These are phyloP conservation scores for Tetragnatha montana DNA, from an alignment of 2,888 invertebrate species.

Conservation along the genomic window DNA sequence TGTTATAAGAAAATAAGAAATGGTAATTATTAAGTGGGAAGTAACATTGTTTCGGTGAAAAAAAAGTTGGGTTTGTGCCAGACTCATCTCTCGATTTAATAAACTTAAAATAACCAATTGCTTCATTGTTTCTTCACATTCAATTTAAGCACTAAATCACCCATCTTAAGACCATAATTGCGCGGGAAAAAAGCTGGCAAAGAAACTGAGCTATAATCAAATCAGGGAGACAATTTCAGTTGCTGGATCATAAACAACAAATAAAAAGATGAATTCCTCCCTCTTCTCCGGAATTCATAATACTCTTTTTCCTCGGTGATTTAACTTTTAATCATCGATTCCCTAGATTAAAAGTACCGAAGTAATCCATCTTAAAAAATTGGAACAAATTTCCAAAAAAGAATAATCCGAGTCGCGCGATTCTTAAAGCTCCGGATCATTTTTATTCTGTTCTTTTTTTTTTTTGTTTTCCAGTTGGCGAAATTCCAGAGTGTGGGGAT, in stretches of 20 bases:
- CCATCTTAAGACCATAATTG: not conserved
- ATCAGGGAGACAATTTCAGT: not conserved
- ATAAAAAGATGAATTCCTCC: not conserved
- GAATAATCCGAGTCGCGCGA: slow-evolving; percentile 20
- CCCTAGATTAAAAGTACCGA: not conserved
- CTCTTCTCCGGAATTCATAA: not conserved
- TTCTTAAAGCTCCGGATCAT: slow-evolving; percentile 12
- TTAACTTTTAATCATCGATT: not conserved
- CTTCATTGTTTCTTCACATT: not conserved
- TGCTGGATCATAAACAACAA: not conserved
- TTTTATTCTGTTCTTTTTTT: slow-evolving; percentile 18
- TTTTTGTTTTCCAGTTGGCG: slow-evolving; percentile 35
- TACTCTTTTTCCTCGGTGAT: not conserved
- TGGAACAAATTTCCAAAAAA: not conserved
- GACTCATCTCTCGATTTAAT: too few relatives aligned
- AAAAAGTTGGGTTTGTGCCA: too few relatives aligned
- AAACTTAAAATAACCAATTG: not conserved
- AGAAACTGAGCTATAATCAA: not conserved
- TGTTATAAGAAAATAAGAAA: too few relatives aligned
- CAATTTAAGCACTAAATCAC: not conserved
- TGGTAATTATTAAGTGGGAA: too few relatives aligned
- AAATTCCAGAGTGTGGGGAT: slow-evolving; percentile 28
- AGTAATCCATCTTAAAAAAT: slow-evolving; percentile 1
- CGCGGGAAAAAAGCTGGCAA: not conserved
- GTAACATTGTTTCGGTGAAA: too few relatives aligned